phyloP scores from a whole-genome alignment of 2,797 vertebrate species.

The Chaenodraco wilsoni region DNA sequence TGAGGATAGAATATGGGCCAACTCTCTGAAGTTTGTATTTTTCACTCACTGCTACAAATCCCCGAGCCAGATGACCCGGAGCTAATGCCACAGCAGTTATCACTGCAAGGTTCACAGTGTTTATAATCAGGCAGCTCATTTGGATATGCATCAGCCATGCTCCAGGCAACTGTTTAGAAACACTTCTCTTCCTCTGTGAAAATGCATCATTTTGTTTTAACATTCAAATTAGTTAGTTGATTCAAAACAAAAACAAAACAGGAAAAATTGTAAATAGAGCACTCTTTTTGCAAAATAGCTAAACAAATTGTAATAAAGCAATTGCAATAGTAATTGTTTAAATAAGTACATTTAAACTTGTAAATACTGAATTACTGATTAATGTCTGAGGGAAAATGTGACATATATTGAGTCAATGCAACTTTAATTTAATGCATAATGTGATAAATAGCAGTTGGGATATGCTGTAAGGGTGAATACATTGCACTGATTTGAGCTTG shows the following conservation, averaged over 20 bases:
- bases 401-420: conserved; percentile 50
- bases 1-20: conserved; percentile 20
- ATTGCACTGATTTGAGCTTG: conserved; percentile 43
- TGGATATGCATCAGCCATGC: conserved; percentile 72
- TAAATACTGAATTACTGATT: conserved; percentile 22
- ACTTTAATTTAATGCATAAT: conserved; percentile 48
- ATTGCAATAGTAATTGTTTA: conserved; percentile 4
- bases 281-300: not conserved
- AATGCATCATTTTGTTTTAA: conserved; percentile 47
- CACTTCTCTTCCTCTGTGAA: conserved; percentile 55
- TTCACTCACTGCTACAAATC: conserved; percentile 27
- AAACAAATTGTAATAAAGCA: not conserved
- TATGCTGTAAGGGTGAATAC: conserved; percentile 35
- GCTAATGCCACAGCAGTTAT: conserved; percentile 56
- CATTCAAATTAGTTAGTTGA: conserved; percentile 50
- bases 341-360: too few species aligned
- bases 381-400: conserved; percentile 28
- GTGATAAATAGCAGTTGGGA: conserved; percentile 43
- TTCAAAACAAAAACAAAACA: conserved; percentile 44
- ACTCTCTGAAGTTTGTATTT: conserved; percentile 40
- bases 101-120: conserved; percentile 59
- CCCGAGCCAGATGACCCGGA: conserved; percentile 45
- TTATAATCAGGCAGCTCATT: conserved; percentile 67
- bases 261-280: conserved; percentile 3
- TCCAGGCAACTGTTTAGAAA: conserved; percentile 65